Evolutionary conservation across 2,797 vertebrate genomes (phyloP).

Genomic region (Carcharodon carcharias): DNA sequence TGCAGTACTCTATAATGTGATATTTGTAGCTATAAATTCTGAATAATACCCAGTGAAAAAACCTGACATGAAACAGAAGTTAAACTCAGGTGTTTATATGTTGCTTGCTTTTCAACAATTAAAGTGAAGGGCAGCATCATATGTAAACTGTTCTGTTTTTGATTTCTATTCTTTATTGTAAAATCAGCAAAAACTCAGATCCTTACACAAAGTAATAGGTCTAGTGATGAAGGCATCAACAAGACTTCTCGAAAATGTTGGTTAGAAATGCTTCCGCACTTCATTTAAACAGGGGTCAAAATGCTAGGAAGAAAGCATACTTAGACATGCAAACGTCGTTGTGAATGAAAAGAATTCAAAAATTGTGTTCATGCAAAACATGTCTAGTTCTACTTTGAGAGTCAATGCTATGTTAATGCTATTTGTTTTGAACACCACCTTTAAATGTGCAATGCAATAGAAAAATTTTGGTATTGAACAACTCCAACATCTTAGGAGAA

Average conservation of each 20-base stretch:
- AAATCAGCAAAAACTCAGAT: not conserved
- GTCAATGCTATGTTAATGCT: not conserved
- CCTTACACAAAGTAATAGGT: not conserved
- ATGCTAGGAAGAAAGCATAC: not conserved
- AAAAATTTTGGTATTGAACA: not conserved
- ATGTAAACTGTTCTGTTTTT: not conserved
- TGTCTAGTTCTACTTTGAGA: no score
- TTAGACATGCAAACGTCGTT: not conserved
- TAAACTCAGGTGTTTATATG: not conserved
- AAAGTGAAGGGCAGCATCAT: no score
- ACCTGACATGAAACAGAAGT: not conserved
- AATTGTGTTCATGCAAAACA: not conserved
- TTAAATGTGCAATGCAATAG: not conserved
- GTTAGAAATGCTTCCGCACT: not conserved
- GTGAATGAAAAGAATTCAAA: not conserved
- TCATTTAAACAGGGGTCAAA: not conserved
- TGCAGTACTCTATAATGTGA: constrained; percentile 43
- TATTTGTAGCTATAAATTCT: not conserved
- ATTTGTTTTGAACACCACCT: not conserved
- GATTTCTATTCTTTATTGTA: not conserved
- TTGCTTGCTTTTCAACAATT: not conserved
- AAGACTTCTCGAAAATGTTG: not conserved
- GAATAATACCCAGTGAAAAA: not conserved
- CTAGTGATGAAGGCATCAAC: not conserved
- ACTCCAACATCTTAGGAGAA: not conserved